phyloP scores from a whole-genome alignment of 2,113 vertebrate species.

The Rhea pennata region DNA sequence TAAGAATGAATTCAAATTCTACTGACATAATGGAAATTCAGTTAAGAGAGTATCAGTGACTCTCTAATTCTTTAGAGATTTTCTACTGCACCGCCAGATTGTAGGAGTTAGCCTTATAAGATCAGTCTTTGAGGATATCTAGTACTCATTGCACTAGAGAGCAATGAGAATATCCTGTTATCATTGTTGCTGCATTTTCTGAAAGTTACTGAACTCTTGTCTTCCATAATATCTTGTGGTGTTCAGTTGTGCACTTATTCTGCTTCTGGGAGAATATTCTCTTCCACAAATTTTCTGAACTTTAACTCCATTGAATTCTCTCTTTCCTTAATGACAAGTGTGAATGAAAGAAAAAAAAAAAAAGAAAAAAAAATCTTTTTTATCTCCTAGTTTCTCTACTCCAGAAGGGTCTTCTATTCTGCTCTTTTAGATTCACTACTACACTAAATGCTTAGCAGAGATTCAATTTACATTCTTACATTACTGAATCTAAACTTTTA shows the following conservation, averaged over 20 bases:
- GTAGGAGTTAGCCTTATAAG: not conserved
- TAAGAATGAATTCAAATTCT: not conserved
- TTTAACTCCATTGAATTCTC: not conserved
- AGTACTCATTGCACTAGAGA: fast-evolving
- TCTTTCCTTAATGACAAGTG: not conserved
- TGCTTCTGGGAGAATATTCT: not conserved
- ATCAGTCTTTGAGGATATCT: not conserved
- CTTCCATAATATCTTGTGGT: not conserved
- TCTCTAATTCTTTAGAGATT: not conserved
- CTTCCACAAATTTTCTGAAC: not conserved
- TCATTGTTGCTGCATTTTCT: not conserved
- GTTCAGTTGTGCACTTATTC: not conserved
- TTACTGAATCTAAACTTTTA: not conserved
- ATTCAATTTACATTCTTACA: conserved; percentile 29
- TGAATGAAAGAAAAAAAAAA: not conserved
- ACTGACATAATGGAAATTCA: not conserved
- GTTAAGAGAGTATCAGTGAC: not conserved
- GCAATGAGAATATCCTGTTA: not conserved
- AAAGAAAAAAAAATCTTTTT: not conserved
- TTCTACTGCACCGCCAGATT: not conserved
- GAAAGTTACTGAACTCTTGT: not conserved
- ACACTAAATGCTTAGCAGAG: not conserved
- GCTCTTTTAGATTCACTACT: not conserved
- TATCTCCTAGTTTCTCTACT: not conserved
- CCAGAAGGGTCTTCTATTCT: not conserved